Conservation (phyloP, 2,888 invertebrate genomes). For the Strigamia crassipes region DNA sequence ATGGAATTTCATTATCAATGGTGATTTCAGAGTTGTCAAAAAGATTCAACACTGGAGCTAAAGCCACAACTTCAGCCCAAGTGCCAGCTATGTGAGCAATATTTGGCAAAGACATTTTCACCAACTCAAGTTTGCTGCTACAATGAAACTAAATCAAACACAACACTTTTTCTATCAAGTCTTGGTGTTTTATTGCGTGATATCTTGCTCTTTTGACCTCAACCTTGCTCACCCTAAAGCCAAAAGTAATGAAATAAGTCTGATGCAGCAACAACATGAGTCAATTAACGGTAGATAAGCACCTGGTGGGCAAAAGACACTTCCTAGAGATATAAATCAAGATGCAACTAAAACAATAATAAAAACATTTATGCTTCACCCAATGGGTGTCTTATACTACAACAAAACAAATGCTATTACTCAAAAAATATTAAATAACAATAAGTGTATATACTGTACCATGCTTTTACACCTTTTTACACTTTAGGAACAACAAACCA, state of each 20-base stretch:
- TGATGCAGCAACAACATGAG: no score
- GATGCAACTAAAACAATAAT: no score
- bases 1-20: constrained; percentile 44
- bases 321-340: no score
- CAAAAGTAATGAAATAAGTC: not conserved
- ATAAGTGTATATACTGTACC: no score
- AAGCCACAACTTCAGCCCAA: constrained; percentile 46
- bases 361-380: no score
- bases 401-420: no score
- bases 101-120: constrained; percentile 35
- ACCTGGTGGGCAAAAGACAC: no score
- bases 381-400: no score
- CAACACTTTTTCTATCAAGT: not conserved
- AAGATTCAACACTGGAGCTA: constrained; percentile 29
- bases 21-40: constrained; percentile 46
- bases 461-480: no score
- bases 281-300: no score
- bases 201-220: not conserved
- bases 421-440: no score
- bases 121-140: not conserved
- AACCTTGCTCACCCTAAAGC: not conserved
- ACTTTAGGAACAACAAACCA: no score
- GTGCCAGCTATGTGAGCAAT: constrained; percentile 41
- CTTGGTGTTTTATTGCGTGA: not conserved
- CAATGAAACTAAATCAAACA: not conserved